phyloP scores from a whole-genome alignment of 2,888 invertebrate species.

The Drosophila vallismaia region DNA sequence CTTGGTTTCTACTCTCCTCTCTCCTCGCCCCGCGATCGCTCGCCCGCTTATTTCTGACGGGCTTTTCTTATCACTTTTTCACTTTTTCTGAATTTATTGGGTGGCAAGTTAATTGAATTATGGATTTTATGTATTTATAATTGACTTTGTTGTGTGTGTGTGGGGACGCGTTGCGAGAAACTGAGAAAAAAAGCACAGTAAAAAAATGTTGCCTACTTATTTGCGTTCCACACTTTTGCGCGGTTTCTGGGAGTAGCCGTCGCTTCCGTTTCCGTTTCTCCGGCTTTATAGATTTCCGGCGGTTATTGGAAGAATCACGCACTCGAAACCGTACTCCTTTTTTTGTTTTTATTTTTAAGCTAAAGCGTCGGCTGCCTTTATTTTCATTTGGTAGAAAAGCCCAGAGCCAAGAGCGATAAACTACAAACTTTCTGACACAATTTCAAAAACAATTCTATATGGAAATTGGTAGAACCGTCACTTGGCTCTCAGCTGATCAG shows the following conservation, averaged over 20 bases:
- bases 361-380: constrained; percentile 28
- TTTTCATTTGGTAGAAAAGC: constrained; percentile 1
- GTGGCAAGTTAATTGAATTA: background rate
- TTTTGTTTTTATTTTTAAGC: constrained; percentile 4
- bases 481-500: constrained; percentile 5
- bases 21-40: constrained; percentile 9
- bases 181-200: constrained; percentile 72
- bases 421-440: no score
- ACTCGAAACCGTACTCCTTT: constrained; percentile 22
- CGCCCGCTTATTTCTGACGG: background rate
- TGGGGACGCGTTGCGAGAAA: constrained; percentile 56
- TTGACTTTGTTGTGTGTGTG: constrained; percentile 8
- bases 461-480: background rate
- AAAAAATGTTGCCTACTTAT: constrained; percentile 51
- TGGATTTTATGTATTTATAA: constrained; percentile 13
- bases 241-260: background rate
- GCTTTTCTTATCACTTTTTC: constrained; percentile 4
- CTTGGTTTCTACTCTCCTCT: constrained; percentile 13
- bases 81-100: constrained; percentile 16
- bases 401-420: constrained; percentile 23
- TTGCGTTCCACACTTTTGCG: background rate
- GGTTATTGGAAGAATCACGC: constrained; percentile 10
- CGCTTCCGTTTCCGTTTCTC: constrained; percentile 4
- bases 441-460: background rate
- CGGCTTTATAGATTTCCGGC: constrained; percentile 7